Percentiles rank a stretch among this genome's conserved stretches.
These are phyloP conservation scores for Aphelinus certus DNA, from an alignment of 1,140 invertebrate species.

Conservation along the genomic window DNA sequence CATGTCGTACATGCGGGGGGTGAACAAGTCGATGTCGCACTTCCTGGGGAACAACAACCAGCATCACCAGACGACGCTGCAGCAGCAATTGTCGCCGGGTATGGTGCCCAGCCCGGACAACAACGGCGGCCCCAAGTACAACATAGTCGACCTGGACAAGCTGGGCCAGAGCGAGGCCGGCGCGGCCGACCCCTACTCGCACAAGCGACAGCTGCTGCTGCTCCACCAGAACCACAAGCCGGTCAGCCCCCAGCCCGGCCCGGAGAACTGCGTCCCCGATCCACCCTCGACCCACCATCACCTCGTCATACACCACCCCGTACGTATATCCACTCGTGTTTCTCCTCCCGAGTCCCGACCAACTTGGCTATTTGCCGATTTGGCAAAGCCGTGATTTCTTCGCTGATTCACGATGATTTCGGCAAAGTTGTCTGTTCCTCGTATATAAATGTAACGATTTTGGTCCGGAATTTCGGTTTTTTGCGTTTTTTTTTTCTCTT, in stretches of 20 bases:
- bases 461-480: too few species aligned
- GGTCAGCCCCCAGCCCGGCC: constrained; percentile 40
- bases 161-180: constrained; percentile 8
- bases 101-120: constrained; percentile 44
- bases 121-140: constrained; percentile 51
- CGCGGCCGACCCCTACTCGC: constrained; percentile 20
- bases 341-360: too few species aligned
- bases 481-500: too few species aligned
- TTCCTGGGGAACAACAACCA: constrained; percentile 12
- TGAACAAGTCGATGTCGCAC: constrained; percentile 2
- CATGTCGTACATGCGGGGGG: constrained; percentile 22
- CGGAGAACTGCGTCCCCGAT: constrained; percentile 22
- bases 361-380: too few species aligned
- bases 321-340: not conserved
- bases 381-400: too few species aligned
- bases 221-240: constrained; percentile 32
- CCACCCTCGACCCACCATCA: constrained; percentile 2
- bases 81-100: constrained; percentile 49
- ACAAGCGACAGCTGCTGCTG: constrained; percentile 37
- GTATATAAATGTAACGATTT: too few species aligned
- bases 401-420: too few species aligned
- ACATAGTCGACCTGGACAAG: constrained; percentile 56
- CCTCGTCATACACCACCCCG: constrained; percentile 27
- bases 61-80: constrained; percentile 56
- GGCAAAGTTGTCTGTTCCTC: too few species aligned